Evolutionary conservation across 92 coral and sea anemone genomes (phyloP).

Genomic region (Porites cylindrica): DNA sequence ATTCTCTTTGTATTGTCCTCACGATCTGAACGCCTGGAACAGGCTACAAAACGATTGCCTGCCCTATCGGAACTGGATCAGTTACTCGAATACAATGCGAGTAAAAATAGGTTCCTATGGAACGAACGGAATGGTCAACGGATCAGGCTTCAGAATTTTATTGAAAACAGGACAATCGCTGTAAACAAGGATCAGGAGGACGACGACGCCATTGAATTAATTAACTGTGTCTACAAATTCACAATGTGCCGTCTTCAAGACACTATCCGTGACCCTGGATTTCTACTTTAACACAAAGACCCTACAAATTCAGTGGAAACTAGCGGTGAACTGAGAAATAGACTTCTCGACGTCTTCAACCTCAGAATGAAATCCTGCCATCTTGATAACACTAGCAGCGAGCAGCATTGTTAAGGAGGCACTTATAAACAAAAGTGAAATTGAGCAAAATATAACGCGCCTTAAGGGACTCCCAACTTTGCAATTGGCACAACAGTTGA

Average conservation of each 20-base stretch:
- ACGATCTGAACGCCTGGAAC: too few species aligned
- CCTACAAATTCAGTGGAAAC: not conserved
- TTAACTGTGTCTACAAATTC: not conserved
- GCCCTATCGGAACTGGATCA: conserved; percentile 6
- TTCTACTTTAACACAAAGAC: conserved; percentile 4
- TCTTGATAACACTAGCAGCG: conserved; percentile 12
- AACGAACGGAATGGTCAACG: not conserved
- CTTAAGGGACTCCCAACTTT: too few species aligned
- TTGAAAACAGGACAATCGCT: too few species aligned
- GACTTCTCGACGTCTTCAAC: not conserved
- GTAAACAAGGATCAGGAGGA: too few species aligned
- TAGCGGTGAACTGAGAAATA: not conserved
- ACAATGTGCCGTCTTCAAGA: conserved; percentile 7
- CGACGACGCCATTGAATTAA: too few species aligned
- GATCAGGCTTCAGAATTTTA: too few species aligned
- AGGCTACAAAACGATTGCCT: too few species aligned
- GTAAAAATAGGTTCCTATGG: conserved; percentile 1
- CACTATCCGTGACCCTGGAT: conserved; percentile 2
- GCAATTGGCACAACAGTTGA: too few species aligned
- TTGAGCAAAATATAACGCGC: too few species aligned
- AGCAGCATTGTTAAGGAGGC: not conserved
- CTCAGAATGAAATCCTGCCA: conserved; percentile 9
- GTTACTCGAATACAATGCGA: conserved; percentile 7
- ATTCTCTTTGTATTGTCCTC: too few species aligned
- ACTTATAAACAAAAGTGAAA: too few species aligned